Percentiles rank a stretch among this genome's conserved stretches.
Conservation (phyloP, 2,797 vertebrate species). For the Buceros bicornis region DNA sequence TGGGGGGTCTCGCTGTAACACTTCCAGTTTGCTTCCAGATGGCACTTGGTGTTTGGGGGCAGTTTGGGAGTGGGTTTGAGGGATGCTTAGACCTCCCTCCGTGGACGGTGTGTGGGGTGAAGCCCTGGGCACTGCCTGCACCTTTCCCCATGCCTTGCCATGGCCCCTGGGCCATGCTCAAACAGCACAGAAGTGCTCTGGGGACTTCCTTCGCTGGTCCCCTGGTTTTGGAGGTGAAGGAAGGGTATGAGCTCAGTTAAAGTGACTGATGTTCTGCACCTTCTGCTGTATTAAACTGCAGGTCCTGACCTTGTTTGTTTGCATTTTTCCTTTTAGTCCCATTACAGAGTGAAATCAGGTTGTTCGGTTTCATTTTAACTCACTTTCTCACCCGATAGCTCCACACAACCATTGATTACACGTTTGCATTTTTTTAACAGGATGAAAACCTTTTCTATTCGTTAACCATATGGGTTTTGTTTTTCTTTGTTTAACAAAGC, state of each 20-base stretch:
- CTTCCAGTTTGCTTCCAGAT: neutral
- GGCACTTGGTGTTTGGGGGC: neutral
- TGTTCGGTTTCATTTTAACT: neutral
- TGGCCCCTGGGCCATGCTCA: neutral
- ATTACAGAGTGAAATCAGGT: neutral
- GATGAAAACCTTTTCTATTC: conserved; percentile 32
- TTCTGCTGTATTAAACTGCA: neutral
- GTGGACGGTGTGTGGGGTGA: neutral
- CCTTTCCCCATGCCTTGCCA: neutral
- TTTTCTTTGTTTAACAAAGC: conserved; percentile 48
- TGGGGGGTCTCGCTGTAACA: neutral
- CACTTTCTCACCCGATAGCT: neutral
- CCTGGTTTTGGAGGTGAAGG: neutral
- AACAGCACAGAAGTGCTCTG: neutral
- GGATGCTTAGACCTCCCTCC: neutral
- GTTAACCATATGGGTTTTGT: conserved; percentile 49
- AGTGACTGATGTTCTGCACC: neutral
- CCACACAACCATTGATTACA: neutral
- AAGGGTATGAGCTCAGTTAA: neutral
- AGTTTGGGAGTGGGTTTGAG: neutral
- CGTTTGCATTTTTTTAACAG: neutral
- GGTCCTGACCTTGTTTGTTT: neutral
- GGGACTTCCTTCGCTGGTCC: rapidly evolving
- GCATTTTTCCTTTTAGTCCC: neutral
- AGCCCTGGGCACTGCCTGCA: neutral